Percentiles rank a stretch among this genome's conserved stretches.
phyloP scores from a whole-genome alignment of 2,113 vertebrate species.

The Gopherus evgoodei region DNA sequence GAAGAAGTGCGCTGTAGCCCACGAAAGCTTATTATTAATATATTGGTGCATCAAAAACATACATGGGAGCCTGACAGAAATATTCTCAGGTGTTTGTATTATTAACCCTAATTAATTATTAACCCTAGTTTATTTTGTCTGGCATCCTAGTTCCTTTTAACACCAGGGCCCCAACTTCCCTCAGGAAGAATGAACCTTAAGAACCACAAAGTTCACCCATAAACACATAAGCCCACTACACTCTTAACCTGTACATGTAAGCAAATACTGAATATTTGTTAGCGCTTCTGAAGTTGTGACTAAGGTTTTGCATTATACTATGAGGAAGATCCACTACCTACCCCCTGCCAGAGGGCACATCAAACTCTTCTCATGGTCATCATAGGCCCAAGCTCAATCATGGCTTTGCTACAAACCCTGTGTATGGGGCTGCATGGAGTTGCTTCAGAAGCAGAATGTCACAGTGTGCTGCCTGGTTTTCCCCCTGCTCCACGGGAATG shows the following conservation, averaged over 20 bases:
- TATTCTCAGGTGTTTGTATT: neutral
- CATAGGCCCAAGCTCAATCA: neutral
- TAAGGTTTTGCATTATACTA: neutral
- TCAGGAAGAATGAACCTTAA: conserved; percentile 13
- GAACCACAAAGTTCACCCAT: neutral
- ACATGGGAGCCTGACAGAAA: neutral
- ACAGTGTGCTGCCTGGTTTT: neutral
- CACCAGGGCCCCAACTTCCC: neutral
- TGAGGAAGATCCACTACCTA: neutral
- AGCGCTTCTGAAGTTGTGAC: neutral
- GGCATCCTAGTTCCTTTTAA: neutral
- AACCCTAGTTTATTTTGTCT: neutral
- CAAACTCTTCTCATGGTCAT: neutral
- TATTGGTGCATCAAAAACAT: neutral
- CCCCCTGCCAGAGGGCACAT: rapidly evolving
- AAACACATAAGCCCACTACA: neutral
- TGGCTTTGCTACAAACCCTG: neutral
- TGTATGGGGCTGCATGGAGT: neutral
- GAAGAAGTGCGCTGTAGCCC: no score
- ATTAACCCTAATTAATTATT: neutral
- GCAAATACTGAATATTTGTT: neutral
- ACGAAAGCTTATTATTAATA: neutral
- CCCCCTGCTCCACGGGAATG: neutral
- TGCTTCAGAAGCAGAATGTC: neutral
- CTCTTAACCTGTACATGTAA: neutral